These are phyloP conservation scores for Metridium senile DNA, from an alignment of 92 coral and sea anemone genomes.

Conservation along the genomic window DNA sequence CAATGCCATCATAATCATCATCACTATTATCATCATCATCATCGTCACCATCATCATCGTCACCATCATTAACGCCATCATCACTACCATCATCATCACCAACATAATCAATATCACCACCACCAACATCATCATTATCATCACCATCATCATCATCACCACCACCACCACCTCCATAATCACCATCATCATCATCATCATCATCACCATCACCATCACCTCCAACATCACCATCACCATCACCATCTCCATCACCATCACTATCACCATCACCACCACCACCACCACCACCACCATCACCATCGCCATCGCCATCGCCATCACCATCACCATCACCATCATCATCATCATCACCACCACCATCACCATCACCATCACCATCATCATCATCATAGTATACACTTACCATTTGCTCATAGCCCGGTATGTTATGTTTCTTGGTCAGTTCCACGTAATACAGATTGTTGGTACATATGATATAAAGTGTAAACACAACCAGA, in stretches of 20 bases:
- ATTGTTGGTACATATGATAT: conserved; percentile 41
- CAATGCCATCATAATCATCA: background rate
- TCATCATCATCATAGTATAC: background rate
- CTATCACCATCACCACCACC: background rate
- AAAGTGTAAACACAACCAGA: conserved; percentile 42
- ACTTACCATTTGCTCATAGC: background rate
- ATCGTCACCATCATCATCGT: background rate
- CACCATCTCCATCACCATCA: background rate
- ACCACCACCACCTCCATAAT: background rate
- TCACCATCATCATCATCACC: background rate
- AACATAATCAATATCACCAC: background rate
- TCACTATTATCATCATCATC: background rate
- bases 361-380: background rate
- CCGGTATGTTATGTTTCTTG: background rate
- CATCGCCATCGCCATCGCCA: background rate
- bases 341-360: background rate
- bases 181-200: background rate
- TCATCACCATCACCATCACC: background rate
- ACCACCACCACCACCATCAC: background rate
- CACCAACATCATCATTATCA: background rate
- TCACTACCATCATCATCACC: background rate
- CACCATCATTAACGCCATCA: background rate
- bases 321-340: conserved; percentile 2
- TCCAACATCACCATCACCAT: background rate
- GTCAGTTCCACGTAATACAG: background rate